Percentiles rank a stretch among this genome's conserved stretches.
These are phyloP conservation scores for Xenopus petersii DNA, from an alignment of 2,797 vertebrate genomes.

Conservation along the genomic window DNA sequence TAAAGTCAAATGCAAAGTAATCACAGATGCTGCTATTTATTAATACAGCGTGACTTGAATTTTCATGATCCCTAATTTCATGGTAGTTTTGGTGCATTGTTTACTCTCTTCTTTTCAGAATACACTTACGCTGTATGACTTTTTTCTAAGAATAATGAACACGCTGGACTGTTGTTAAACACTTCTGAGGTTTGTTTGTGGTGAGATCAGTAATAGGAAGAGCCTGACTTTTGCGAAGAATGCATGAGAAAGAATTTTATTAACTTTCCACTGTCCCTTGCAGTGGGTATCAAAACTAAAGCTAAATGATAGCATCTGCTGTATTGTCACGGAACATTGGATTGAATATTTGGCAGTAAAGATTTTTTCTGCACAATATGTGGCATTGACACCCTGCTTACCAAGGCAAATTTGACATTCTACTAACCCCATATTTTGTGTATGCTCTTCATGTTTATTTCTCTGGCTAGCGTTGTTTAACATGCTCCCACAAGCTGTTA, in stretches of 20 bases:
- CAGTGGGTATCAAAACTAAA: slow-evolving; percentile 32
- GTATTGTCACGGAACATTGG: slow-evolving; percentile 41
- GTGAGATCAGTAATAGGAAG: slow-evolving; percentile 19
- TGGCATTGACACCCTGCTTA: slow-evolving; percentile 20
- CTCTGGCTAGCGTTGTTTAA: slow-evolving; percentile 35
- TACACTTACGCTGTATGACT: too few species aligned
- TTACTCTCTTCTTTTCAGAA: too few species aligned
- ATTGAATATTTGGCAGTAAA: slow-evolving; percentile 36
- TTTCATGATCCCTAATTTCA: too few species aligned
- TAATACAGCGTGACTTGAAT: too few species aligned
- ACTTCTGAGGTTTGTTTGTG: slow-evolving; percentile 21
- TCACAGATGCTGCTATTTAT: too few species aligned
- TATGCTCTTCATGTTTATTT: slow-evolving; percentile 33
- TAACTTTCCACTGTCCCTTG: slow-evolving; percentile 43
- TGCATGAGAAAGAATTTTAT: slow-evolving; percentile 31
- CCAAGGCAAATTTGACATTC: slow-evolving; percentile 24
- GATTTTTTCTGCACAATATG: slow-evolving; percentile 15
- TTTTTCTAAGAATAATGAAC: too few species aligned
- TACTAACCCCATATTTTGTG: slow-evolving; percentile 20
- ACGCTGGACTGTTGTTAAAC: background rate
- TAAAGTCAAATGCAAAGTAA: too few species aligned
- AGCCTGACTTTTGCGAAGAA: slow-evolving; percentile 30
- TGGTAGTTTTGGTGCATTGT: too few species aligned
- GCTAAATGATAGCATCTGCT: slow-evolving; percentile 42
- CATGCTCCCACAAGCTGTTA: slow-evolving; percentile 33